These are phyloP conservation scores for Neuroterus valhalla DNA, from an alignment of 1,140 invertebrate genomes.

Conservation along the genomic window DNA sequence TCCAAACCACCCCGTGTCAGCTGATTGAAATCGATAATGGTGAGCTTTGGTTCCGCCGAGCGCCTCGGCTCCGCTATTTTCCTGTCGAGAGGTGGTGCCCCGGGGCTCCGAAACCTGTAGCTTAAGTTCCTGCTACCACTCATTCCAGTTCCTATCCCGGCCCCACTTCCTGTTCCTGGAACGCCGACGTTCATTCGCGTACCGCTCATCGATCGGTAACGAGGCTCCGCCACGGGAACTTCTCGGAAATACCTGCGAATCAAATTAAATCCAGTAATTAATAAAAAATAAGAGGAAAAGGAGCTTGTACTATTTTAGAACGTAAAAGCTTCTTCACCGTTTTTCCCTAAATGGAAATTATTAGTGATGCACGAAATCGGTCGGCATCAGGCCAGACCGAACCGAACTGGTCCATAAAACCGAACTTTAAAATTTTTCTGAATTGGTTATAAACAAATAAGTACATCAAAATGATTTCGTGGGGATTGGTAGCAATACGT, in stretches of 20 bases:
- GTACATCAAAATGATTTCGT: too few relatives aligned
- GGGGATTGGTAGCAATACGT: too few relatives aligned
- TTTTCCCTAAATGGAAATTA: too few relatives aligned
- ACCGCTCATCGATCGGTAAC: slow-evolving; percentile 69
- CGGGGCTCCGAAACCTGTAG: slow-evolving; percentile 71
- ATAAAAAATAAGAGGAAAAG: slow-evolving; percentile 12
- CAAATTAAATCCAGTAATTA: slow-evolving; percentile 32
- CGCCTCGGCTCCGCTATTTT: slow-evolving; percentile 31
- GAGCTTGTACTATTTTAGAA: background rate
- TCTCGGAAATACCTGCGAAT: slow-evolving; percentile 64
- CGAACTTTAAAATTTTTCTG: too few relatives aligned
- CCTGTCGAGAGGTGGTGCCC: slow-evolving; percentile 56
- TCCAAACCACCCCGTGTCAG: slow-evolving; percentile 79
- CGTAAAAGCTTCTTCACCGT: background rate
- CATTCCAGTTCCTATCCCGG: slow-evolving; percentile 49
- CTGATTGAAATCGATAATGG: slow-evolving; percentile 84
- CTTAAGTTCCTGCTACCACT: slow-evolving; percentile 62
- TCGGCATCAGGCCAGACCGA: too few relatives aligned
- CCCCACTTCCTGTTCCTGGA: slow-evolving; percentile 53
- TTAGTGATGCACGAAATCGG: too few relatives aligned
- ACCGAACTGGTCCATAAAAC: too few relatives aligned
- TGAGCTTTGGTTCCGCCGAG: slow-evolving; percentile 76
- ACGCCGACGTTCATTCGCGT: slow-evolving; percentile 62
- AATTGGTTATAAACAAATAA: too few relatives aligned
- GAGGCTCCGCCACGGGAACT: slow-evolving; percentile 53